Conservation (phyloP, 2,113 vertebrate species). For the Oreochromis spilurus region DNA sequence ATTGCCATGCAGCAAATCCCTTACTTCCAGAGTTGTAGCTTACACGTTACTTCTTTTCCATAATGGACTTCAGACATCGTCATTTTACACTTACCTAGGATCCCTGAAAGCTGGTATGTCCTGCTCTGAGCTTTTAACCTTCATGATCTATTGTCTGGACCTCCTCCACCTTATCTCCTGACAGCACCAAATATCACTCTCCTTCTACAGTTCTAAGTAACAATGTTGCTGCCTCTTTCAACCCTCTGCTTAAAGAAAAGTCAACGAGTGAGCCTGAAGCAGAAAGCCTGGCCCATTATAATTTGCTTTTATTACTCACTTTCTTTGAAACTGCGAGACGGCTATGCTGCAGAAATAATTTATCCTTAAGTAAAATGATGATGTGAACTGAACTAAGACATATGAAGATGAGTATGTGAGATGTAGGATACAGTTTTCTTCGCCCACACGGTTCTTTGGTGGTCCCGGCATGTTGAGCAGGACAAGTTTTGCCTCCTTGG, state of each 20-base stretch:
- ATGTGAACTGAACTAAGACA: not conserved
- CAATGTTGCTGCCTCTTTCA: not conserved
- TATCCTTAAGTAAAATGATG: not conserved
- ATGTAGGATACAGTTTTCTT: constrained; percentile 93
- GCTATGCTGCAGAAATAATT: not conserved
- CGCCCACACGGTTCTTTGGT: constrained; percentile 88
- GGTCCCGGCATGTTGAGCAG: constrained; percentile 98
- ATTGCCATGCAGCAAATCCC: not conserved
- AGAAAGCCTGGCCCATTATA: not conserved
- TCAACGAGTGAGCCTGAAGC: not conserved
- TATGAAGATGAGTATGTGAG: not conserved
- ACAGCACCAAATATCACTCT: not conserved
- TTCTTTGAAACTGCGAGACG: not conserved
- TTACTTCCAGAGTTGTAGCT: not conserved
- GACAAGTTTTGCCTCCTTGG: constrained; percentile 90
- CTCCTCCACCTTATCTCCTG: not conserved
- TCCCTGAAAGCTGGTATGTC: not conserved
- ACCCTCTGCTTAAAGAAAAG: not conserved
- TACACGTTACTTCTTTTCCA: not conserved
- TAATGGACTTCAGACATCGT: not conserved
- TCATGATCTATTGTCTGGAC: not conserved
- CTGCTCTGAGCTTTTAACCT: not conserved
- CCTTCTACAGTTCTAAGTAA: not conserved
- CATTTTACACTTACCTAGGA: not conserved
- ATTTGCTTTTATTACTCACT: not conserved